A percentile compares a stretch with the other conserved stretches of the same genome.
phyloP scores from a whole-genome alignment of 2,113 vertebrate genomes.

The Cochlearius cochlearius region DNA sequence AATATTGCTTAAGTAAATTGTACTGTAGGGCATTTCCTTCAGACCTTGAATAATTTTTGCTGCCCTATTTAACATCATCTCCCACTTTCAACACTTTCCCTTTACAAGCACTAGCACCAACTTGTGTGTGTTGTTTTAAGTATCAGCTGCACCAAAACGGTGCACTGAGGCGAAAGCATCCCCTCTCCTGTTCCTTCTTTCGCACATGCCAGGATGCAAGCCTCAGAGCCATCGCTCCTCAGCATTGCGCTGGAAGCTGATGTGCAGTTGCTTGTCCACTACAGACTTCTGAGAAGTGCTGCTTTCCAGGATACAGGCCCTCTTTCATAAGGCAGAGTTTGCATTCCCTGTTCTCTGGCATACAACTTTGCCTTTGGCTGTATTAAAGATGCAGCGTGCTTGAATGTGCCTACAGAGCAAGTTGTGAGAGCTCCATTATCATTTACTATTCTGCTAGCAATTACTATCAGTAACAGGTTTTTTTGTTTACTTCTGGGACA shows the following conservation, averaged over 20 bases:
- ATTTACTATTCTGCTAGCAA: not conserved
- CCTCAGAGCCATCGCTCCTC: not conserved
- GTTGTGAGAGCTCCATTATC: not conserved
- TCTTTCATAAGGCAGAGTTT: constrained; percentile 30
- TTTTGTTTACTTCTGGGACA: not conserved
- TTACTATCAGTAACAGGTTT: not conserved
- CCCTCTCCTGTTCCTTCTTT: not conserved
- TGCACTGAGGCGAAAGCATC: not conserved
- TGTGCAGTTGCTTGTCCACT: not conserved
- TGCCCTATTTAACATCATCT: not conserved
- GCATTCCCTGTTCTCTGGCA: not conserved
- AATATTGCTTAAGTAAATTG: not conserved
- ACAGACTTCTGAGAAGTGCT: not conserved
- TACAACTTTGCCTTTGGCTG: not conserved
- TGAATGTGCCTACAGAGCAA: not conserved
- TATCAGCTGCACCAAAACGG: not conserved
- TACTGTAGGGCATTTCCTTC: not conserved
- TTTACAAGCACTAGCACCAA: not conserved
- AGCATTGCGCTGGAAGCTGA: not conserved
- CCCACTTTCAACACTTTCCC: not conserved
- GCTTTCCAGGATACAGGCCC: constrained; percentile 35
- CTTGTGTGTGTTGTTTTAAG: not conserved
- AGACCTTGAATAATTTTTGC: not conserved
- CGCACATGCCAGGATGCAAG: not conserved
- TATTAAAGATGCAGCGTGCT: not conserved